Percentiles rank a stretch among this genome's conserved stretches.
Conservation (phyloP, 2,113 vertebrate species). For the Acanthochromis polyacanthus region DNA sequence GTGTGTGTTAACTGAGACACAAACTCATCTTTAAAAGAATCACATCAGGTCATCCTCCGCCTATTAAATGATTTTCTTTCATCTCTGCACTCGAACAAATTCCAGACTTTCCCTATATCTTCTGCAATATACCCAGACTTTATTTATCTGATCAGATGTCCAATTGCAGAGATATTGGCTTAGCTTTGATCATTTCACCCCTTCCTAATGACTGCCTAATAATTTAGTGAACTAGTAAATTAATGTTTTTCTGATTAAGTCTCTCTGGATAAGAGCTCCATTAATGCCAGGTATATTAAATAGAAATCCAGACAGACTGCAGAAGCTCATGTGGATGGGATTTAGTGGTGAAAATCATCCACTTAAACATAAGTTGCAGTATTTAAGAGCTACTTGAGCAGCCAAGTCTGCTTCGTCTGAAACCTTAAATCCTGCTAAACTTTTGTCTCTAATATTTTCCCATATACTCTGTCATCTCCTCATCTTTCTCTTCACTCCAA, state of each 20-base stretch:
- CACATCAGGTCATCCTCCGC: not conserved
- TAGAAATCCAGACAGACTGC: not conserved
- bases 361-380: not conserved
- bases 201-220: slow-evolving; percentile 1
- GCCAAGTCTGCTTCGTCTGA: not conserved
- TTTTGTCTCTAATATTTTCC: not conserved
- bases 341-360: not conserved
- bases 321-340: not conserved
- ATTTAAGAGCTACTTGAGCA: too few species aligned
- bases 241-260: not conserved
- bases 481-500: not conserved
- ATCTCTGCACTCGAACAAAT: not conserved
- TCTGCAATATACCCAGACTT: not conserved
- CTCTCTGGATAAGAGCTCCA: not conserved
- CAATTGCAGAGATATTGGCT: not conserved
- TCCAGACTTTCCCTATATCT: not conserved
- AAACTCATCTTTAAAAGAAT: too few species aligned
- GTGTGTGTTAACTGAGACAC: too few species aligned
- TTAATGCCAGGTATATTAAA: not conserved
- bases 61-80: not conserved
- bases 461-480: too few species aligned
- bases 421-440: not conserved
- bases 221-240: not conserved
- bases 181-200: not conserved
- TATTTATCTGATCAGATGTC: not conserved